Conservation (phyloP, 1,140 invertebrate species). For the Drosophila sturtevanti region DNA sequence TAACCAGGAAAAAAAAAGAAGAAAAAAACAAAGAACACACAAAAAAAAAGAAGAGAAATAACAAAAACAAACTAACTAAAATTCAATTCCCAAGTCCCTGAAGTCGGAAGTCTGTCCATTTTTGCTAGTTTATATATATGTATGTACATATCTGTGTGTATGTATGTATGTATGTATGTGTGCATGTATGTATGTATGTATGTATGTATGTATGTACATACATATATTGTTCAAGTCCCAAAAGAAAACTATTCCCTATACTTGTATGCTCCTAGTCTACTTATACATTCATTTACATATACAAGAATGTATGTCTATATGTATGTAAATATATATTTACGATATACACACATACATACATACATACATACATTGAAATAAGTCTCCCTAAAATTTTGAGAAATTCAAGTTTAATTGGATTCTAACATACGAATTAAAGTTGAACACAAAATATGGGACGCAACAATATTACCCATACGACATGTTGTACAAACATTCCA, state of each 20-base stretch:
- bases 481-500: background rate
- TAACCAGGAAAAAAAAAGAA: background rate
- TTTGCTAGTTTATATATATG: background rate
- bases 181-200: too few relatives aligned
- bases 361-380: too few relatives aligned
- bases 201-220: background rate
- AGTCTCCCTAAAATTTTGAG: too few relatives aligned
- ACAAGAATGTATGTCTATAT: background rate
- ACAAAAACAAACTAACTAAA: conserved; percentile 7
- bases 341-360: too few relatives aligned
- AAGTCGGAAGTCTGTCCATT: background rate
- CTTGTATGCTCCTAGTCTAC: background rate
- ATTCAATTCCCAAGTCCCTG: background rate
- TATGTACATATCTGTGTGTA: conserved; percentile 12
- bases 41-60: conserved; percentile 2
- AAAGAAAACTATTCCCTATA: background rate
- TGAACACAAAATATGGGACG: too few relatives aligned
- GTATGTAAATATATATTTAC: too few relatives aligned
- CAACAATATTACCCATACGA: background rate
- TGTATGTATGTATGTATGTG: too few relatives aligned
- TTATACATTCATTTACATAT: background rate
- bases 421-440: too few relatives aligned
- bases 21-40: background rate
- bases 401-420: background rate
- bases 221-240: background rate